Conservation (phyloP, 2,113 vertebrate genomes). For the Laterallus jamaicensis region DNA sequence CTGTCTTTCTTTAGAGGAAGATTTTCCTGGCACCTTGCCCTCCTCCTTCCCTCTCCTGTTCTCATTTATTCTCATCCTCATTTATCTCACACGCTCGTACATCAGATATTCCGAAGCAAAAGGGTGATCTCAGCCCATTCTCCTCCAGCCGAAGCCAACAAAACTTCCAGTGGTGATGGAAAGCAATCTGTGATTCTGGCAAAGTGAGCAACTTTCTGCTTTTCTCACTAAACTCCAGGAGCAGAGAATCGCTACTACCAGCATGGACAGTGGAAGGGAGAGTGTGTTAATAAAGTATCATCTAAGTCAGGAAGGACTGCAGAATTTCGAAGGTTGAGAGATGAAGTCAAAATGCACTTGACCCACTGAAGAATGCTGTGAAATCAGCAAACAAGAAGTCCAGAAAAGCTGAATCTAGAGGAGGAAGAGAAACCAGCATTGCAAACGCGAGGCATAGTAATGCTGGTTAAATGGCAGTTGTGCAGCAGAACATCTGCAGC, state of each 20-base stretch:
- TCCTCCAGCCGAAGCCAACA: background rate
- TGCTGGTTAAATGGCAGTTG: background rate
- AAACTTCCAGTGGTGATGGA: background rate
- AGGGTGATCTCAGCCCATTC: slow-evolving; percentile 3
- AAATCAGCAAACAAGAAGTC: background rate
- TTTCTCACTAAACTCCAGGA: background rate
- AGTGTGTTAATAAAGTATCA: background rate
- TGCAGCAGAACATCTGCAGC: background rate
- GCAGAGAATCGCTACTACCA: background rate
- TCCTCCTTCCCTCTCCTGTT: background rate
- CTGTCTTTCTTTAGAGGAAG: background rate
- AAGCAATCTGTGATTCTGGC: background rate
- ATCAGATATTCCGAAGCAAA: background rate
- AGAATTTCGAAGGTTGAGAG: background rate
- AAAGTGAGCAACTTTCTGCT: background rate
- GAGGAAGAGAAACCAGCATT: background rate
- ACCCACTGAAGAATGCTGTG: background rate
- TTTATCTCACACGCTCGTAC: background rate
- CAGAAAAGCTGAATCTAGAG: background rate
- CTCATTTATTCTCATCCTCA: background rate
- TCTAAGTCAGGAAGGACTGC: background rate
- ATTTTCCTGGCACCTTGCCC: background rate
- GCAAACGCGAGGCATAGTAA: background rate
- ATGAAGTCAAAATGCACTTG: background rate
- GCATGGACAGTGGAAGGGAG: background rate